Conservation (phyloP, 2,113 vertebrate species). For the Circaetus cinerascens region DNA sequence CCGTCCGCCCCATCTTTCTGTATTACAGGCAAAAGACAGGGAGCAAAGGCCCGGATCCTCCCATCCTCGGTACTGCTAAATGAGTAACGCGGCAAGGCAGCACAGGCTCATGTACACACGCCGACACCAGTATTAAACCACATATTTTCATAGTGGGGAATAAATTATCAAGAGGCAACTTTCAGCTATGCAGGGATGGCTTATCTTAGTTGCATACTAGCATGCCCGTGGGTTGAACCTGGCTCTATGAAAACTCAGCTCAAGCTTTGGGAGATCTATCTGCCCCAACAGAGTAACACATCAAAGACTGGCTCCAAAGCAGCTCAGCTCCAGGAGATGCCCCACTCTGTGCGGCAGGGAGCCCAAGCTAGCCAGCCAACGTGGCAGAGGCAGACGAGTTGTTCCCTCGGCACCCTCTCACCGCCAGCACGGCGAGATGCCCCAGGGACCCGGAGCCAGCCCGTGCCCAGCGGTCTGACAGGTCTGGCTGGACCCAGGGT, state of each 20-base stretch:
- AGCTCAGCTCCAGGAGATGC: neutral
- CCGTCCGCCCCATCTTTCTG: neutral
- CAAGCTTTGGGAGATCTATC: neutral
- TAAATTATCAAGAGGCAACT: neutral
- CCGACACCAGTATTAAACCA: neutral
- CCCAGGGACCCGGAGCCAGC: neutral
- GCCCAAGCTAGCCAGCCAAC: neutral
- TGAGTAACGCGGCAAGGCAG: neutral
- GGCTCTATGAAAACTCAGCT: neutral
- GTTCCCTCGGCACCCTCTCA: neutral
- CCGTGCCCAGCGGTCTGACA: neutral
- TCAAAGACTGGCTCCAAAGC: neutral
- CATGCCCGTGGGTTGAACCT: neutral
- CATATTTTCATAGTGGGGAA: neutral
- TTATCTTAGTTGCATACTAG: neutral
- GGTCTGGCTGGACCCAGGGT: neutral
- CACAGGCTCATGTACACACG: fast-evolving
- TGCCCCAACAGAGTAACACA: fast-evolving
- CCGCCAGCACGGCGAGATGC: fast-evolving
- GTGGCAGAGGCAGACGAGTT: neutral
- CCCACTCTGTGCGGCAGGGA: neutral
- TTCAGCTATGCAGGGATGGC: neutral
- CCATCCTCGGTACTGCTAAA: neutral
- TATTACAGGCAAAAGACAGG: neutral
- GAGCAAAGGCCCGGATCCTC: neutral